Base-by-base conservation (phyloP, 2,888 invertebrate genomes). In the Xylocampa areola region DNA sequence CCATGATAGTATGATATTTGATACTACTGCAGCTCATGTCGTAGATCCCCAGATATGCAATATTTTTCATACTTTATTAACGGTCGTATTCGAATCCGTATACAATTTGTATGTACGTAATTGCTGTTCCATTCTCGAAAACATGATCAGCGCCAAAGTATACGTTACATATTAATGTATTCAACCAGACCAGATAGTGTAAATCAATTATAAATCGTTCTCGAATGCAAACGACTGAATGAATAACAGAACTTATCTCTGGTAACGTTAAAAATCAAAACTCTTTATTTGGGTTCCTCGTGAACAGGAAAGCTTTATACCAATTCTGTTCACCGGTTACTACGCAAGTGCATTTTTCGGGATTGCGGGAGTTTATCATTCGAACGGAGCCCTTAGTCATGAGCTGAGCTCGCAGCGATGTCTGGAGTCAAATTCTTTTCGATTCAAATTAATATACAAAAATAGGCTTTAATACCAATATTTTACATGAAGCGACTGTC, bases 151-250 rank as follows among this genome's bases (percentile, higher is more conserved):
- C 29, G 13, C 13, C 47, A 5, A 33, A 35, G 67, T 71, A 39
- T 76, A 69, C 30, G 68, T 79, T 77, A 57, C 70, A 65, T 50
- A 41, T 59, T 70, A 67, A 77, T 68, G 27, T 69, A 77, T 77
- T 68, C 73, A 14, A 36, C 25, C 41, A 27, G 44, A 27, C 36
- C 35, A 49, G 58, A 74, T 64, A 54, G 62, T 74, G 70, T 73
- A 72, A 82, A 80, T 82, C 78, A 77, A 79, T 79, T 77, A 77
- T 69, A 79, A 76, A 81, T 77, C 64, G 77, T 67, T 79, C 67
- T 53, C 47, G 57, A 76, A 82, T 80, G 73, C 68, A 75, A 79
- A 77, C 71, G 70, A 74, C 37, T 36, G 67, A 65, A 52, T 58
- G 63, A 52, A 43, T 58, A 57, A 67, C 27, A 41, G 48, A 60